Evolutionary conservation across 1,140 invertebrate genomes (phyloP).

Genomic region (Lysiphlebus fabarum): DNA sequence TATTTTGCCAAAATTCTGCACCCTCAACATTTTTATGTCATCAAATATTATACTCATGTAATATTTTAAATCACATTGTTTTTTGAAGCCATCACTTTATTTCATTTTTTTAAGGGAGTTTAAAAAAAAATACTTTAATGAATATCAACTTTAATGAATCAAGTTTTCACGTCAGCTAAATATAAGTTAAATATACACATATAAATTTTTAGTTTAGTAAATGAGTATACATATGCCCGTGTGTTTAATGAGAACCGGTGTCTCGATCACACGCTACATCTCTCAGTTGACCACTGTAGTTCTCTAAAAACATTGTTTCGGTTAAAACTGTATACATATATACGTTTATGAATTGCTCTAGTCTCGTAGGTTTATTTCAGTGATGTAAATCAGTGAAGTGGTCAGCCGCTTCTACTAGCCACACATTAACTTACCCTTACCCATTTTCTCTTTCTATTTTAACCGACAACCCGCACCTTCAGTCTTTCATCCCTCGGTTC

Average conservation of each 20-base stretch:
- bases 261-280: conserved; percentile 31
- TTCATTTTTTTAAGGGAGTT: background rate
- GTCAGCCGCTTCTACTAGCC: conserved; percentile 31
- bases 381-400: conserved; percentile 35
- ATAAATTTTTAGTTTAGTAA: background rate
- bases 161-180: no score
- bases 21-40: conserved; percentile 12
- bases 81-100: background rate
- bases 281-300: conserved; percentile 31
- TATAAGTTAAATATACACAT: no score
- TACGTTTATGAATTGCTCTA: no score
- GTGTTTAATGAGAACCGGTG: conserved; percentile 32
- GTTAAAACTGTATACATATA: conserved; percentile 14
- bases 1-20: background rate
- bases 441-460: background rate
- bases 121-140: no score
- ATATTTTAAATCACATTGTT: background rate
- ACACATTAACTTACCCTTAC: conserved; percentile 32
- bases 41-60: background rate
- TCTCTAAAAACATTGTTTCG: conserved; percentile 14
- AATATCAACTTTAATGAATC: no score
- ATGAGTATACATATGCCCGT: conserved; percentile 2
- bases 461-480: conserved; percentile 1
- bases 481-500: background rate
- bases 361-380: conserved; percentile 12